Evolutionary conservation across 2,888 invertebrate genomes (phyloP).

Genomic region (Nasonovia ribisnigri): DNA sequence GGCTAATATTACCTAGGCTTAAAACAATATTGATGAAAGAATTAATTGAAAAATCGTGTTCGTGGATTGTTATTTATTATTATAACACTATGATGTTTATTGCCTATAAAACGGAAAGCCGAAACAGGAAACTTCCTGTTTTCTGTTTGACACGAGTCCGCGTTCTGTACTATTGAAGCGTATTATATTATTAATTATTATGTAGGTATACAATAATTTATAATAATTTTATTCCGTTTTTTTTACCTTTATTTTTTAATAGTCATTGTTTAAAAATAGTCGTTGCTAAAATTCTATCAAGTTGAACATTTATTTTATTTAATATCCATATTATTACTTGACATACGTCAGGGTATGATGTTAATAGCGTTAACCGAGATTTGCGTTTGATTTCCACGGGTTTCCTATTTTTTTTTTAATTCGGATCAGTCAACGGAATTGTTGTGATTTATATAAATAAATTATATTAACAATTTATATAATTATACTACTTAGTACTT

Average conservation of each 20-base stretch:
- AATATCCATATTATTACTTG: not conserved
- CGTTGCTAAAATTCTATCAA: not conserved
- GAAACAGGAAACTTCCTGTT: not conserved
- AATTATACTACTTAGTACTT: constrained; percentile 16
- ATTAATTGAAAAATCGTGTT: not conserved
- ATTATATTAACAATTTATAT: constrained; percentile 22
- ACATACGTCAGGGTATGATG: not conserved
- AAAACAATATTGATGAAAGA: not conserved
- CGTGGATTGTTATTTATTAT: not conserved
- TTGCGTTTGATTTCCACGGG: constrained; percentile 20
- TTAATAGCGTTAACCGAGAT: constrained; percentile 1
- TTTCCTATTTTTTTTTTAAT: constrained; percentile 11
- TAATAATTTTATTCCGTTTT: not conserved
- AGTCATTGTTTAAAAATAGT: not conserved
- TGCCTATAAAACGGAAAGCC: not conserved
- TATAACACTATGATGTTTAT: not conserved
- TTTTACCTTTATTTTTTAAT: not conserved
- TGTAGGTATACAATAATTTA: not conserved
- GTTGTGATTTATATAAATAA: not conserved
- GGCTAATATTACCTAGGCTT: too few relatives aligned
- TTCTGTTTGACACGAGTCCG: not conserved
- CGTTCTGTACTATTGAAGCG: not conserved
- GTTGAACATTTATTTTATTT: not conserved
- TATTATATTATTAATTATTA: not conserved
- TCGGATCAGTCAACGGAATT: not conserved